Conservation (phyloP, 2,113 vertebrate species). For the Acrocephalus kingi region DNA sequence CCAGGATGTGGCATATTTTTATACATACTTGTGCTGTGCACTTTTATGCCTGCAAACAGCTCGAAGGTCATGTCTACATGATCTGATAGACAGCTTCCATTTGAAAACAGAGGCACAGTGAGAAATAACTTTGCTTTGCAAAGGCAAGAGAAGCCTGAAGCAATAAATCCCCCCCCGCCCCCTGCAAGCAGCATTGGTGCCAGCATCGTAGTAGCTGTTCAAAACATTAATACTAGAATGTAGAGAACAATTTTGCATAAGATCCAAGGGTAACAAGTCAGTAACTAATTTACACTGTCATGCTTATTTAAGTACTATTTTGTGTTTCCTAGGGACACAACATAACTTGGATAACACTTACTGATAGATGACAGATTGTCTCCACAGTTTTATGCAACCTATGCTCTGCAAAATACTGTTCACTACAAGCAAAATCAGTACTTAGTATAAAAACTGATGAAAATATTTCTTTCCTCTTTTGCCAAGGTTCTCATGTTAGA, state of each 20-base stretch:
- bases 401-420: background rate
- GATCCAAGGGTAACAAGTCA: background rate
- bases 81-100: background rate
- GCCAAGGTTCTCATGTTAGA: background rate
- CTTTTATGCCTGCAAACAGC: fast-evolving
- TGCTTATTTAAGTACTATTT: background rate
- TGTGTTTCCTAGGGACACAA: background rate
- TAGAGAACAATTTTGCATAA: background rate
- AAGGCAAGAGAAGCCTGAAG: background rate
- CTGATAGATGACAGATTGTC: background rate
- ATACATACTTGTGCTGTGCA: background rate
- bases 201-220: background rate
- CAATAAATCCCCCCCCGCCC: background rate
- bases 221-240: background rate
- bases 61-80: background rate
- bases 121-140: background rate
- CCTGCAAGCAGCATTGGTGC: background rate
- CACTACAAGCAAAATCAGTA: background rate
- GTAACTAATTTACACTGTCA: background rate
- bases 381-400: background rate
- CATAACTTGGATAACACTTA: background rate
- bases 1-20: background rate
- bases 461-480: background rate
- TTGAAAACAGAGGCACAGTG: background rate
- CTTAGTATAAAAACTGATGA: background rate